Percentiles rank a stretch among this genome's conserved stretches.
Evolutionary conservation across 1,140 invertebrate genomes (phyloP).

Genomic region (Zaprionus ghesquierei): DNA sequence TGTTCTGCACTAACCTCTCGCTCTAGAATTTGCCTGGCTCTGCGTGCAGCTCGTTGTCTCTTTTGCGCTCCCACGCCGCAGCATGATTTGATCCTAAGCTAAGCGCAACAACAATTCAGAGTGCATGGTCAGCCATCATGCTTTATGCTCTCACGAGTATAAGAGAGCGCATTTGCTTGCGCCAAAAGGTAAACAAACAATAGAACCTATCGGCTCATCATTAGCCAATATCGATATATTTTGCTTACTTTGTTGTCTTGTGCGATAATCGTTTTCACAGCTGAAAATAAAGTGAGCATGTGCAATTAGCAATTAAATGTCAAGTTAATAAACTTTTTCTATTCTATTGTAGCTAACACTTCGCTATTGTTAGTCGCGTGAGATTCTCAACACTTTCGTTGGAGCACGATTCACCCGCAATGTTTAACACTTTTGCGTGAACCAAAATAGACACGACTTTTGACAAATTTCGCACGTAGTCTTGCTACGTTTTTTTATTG

Average conservation of each 20-base stretch:
- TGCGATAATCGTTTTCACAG: neutral
- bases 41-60: neutral
- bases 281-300: neutral
- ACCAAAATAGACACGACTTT: slow-evolving; percentile 11
- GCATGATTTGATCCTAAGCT: neutral
- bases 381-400: slow-evolving; percentile 28
- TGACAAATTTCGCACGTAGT: slow-evolving; percentile 47
- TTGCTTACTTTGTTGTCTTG: neutral
- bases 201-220: neutral
- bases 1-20: too few species aligned
- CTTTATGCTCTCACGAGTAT: neutral
- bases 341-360: slow-evolving; percentile 14
- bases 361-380: neutral
- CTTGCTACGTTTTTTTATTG: slow-evolving; percentile 9
- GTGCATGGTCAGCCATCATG: neutral
- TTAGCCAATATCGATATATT: neutral
- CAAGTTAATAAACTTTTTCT: neutral
- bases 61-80: neutral
- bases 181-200: neutral
- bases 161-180: neutral
- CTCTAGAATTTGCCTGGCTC: too few species aligned
- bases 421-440: slow-evolving; percentile 48
- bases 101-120: neutral
- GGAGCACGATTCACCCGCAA: slow-evolving; percentile 29
- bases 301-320: neutral